phyloP scores from a whole-genome alignment of 2,797 vertebrate genomes.

The Pelodytes ibericus region DNA sequence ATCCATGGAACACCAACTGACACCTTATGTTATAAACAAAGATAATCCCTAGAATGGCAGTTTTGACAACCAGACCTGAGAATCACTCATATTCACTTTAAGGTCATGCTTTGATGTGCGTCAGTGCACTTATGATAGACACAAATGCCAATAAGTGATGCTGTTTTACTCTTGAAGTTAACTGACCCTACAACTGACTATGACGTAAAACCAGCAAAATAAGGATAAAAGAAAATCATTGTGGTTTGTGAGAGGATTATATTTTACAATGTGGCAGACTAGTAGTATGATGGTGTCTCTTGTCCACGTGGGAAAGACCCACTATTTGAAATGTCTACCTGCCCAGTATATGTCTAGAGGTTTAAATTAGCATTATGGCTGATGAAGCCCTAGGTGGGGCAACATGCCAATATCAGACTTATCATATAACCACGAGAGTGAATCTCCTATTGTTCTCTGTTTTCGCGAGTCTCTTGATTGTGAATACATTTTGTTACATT shows the following conservation, averaged over 20 bases:
- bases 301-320: constrained; percentile 19
- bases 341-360: too few relatives aligned
- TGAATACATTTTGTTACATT: too few relatives aligned
- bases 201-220: constrained; percentile 45
- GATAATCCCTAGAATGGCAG: too few relatives aligned
- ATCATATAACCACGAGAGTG: too few relatives aligned
- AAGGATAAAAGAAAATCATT: constrained; percentile 36
- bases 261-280: constrained; percentile 51
- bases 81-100: not conserved
- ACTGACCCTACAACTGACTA: constrained; percentile 25
- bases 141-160: constrained; percentile 17
- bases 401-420: too few relatives aligned
- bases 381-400: too few relatives aligned
- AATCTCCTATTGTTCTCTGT: too few relatives aligned
- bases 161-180: constrained; percentile 21
- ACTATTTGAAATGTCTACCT: too few relatives aligned
- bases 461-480: too few relatives aligned
- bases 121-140: constrained; percentile 25
- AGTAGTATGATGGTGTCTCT: constrained; percentile 22
- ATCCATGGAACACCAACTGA: too few relatives aligned
- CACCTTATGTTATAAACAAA: too few relatives aligned
- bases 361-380: too few relatives aligned
- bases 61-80: not conserved
- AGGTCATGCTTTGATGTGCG: constrained; percentile 1
- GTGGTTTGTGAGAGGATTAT: constrained; percentile 41